phyloP scores from a whole-genome alignment of 2,797 vertebrate species.

The Poeciliopsis paucimaculata region DNA sequence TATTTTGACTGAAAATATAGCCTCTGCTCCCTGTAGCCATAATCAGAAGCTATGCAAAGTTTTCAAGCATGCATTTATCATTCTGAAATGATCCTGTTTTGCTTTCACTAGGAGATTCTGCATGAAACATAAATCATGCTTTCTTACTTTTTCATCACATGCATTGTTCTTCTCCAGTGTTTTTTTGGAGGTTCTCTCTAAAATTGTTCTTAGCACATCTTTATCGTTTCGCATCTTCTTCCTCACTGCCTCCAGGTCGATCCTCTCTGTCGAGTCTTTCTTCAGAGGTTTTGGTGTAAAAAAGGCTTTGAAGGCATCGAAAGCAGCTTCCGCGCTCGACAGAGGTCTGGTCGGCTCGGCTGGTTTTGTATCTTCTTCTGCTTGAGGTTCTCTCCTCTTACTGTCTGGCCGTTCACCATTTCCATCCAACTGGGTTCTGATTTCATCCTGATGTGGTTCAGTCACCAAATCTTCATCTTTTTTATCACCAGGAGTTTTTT shows the following conservation, averaged over 20 bases:
- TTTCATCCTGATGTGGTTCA: constrained; percentile 30
- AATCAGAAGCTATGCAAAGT: background rate
- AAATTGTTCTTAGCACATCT: constrained; percentile 86
- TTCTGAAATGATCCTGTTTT: background rate
- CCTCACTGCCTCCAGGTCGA: constrained; percentile 86
- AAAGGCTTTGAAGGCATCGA: constrained; percentile 95
- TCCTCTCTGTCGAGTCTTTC: constrained; percentile 82
- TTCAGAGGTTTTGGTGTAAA: constrained; percentile 87
- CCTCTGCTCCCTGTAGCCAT: background rate
- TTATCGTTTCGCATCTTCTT: constrained; percentile 87
- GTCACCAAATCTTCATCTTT: constrained; percentile 43
- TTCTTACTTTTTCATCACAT: constrained; percentile 84
- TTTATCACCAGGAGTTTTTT: constrained; percentile 79
- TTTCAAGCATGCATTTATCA: background rate
- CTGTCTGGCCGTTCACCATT: constrained; percentile 13
- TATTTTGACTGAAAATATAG: background rate
- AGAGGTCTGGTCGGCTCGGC: constrained; percentile 43
- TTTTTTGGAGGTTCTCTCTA: constrained; percentile 84
- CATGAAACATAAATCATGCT: background rate
- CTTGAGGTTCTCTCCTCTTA: constrained; percentile 17
- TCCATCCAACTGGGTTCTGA: background rate
- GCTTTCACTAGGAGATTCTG: background rate
- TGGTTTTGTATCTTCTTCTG: constrained; percentile 37
- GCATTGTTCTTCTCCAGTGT: constrained; percentile 70
- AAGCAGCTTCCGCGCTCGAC: constrained; percentile 84